Base-by-base conservation (phyloP, 2,888 invertebrate species). In the Drosophila aldrichi region DNA sequence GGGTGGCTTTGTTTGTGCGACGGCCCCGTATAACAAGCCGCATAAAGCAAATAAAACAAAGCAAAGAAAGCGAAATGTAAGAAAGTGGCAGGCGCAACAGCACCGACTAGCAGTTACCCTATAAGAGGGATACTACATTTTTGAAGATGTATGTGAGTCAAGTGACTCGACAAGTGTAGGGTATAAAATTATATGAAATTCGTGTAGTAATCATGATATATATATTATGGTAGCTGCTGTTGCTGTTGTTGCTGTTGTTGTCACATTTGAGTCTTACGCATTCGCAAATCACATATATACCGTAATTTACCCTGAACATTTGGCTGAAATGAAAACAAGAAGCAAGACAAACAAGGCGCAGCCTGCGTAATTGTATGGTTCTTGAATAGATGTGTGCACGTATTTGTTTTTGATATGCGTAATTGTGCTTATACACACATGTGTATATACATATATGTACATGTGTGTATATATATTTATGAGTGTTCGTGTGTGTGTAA, bases 321-420 rank as follows among this genome's bases (percentile, higher is more conserved):
- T n/a, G 29, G 48, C 10, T n/a, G 32, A 49, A 49, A 32, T 3
- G 48, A 44, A 38, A 54, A 54, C 38, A 82, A 63, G 54, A 82
- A 59, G 62, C 71, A 72, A 49, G 52, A 51, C 77, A 77, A 83
- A 70, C 72, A 82, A 73, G 66, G 55, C 64, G 18, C 67, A 61
- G 46, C 43, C 61, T 43, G 65, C 74, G 74, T 82, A 88, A 88
- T 82, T 82, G 85, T 82, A 59, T 85, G 82, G 41, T 70, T 66
- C 70, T 78, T 71, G 60, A 57, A 54, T 51, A 51, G 43, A 20
- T 52, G 49, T 65, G 62, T 49, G 58, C 74, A 41, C 56, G 46
- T 61, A 43, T 60, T 51, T 67, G 67, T 38, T 49, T 72, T 44
- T 65, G 61, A 74, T 79, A 81, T 74, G 60, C 77, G 74, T 73